These are phyloP conservation scores for Nesoenas mayeri DNA, from an alignment of 2,113 vertebrate species.

Conservation along the genomic window DNA sequence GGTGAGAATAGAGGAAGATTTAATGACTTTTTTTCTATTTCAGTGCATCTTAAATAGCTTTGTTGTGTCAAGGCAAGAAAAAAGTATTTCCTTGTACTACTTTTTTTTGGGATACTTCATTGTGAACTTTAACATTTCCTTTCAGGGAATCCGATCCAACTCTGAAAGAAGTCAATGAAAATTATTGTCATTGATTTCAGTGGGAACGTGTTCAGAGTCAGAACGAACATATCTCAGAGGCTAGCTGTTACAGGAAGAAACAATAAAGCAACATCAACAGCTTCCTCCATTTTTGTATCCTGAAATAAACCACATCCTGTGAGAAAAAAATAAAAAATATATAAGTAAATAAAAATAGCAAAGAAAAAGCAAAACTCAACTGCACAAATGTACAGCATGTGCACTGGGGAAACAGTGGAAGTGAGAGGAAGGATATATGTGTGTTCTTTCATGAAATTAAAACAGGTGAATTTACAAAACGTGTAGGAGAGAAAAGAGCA, in stretches of 20 bases:
- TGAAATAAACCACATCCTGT: constrained; percentile 42
- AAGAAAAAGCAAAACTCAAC: constrained; percentile 35
- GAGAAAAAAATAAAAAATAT: background rate
- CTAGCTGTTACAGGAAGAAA: background rate
- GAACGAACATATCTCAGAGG: background rate
- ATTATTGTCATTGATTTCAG: constrained; percentile 13
- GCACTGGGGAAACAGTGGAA: background rate
- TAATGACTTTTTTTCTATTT: background rate
- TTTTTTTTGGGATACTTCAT: background rate
- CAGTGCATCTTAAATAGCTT: background rate
- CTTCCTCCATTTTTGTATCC: constrained; percentile 34
- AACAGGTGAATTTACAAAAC: constrained; percentile 38
- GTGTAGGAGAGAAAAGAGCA: background rate
- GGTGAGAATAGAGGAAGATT: background rate
- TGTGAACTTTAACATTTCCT: constrained; percentile 16
- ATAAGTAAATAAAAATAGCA: background rate
- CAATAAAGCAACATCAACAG: constrained; percentile 2
- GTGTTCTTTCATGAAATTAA: background rate
- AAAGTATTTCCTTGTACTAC: background rate
- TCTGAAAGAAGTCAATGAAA: constrained; percentile 39
- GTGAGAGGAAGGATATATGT: constrained; percentile 4
- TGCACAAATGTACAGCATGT: constrained; percentile 25
- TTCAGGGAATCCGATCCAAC: background rate
- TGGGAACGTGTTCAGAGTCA: background rate
- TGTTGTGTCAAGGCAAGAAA: background rate